Conservation (phyloP, 2,113 vertebrate genomes). For the Calonectris borealis region DNA sequence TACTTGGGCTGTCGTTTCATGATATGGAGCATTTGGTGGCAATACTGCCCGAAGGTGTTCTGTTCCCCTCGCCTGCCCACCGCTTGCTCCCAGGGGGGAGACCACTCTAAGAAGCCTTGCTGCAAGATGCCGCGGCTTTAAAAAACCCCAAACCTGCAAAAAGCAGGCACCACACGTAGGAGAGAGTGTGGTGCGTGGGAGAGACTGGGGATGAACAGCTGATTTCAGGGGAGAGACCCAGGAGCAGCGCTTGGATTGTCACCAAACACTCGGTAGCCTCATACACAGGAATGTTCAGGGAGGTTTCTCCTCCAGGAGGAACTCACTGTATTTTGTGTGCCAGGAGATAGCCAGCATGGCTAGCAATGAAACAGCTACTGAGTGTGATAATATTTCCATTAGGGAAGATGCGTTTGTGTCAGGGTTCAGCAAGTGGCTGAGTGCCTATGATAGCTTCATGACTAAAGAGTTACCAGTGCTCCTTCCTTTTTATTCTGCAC, state of each 20-base stretch:
- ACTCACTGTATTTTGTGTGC: not conserved
- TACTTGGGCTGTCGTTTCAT: not conserved
- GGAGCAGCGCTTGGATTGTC: not conserved
- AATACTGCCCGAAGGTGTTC: not conserved
- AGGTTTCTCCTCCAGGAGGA: rapidly evolving
- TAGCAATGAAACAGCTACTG: not conserved
- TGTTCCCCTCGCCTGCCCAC: not conserved
- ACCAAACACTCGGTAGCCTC: not conserved
- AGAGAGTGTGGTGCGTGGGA: rapidly evolving
- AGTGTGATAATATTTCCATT: not conserved
- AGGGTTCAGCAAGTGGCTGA: rapidly evolving
- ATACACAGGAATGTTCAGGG: not conserved
- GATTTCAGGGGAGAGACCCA: not conserved
- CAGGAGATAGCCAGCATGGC: not conserved
- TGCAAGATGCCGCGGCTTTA: not conserved
- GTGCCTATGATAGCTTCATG: not conserved
- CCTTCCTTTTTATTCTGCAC: not conserved
- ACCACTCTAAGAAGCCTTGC: not conserved
- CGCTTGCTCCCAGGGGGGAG: not conserved
- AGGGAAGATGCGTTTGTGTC: not conserved
- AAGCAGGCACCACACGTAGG: not conserved
- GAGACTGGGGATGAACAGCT: not conserved
- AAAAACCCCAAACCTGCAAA: not conserved
- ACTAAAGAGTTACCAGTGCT: not conserved
- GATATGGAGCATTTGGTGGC: not conserved